Evolutionary conservation across 2,888 invertebrate genomes (phyloP), one percentile per base, ranked within the genome.

Genomic region (Lithodes maja): DNA sequence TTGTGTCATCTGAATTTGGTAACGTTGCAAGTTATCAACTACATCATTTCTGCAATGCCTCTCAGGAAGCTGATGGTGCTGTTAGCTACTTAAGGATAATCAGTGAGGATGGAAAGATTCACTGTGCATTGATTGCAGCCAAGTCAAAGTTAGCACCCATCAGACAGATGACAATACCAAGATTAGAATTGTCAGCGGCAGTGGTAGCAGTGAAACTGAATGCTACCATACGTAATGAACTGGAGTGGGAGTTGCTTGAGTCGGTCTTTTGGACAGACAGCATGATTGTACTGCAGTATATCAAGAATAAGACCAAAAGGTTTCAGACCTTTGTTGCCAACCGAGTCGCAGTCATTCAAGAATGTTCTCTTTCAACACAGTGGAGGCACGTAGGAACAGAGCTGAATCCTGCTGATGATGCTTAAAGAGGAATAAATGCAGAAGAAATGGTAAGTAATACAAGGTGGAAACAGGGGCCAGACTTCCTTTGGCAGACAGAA

Each of bases 11-110:
- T 12, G 68, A 7, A 17, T 9, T 15, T n/a, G 81, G 12, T n/a
- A 5, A 12, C 3, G 55, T 54, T 9, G n/a, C 5, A n/a, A 15
- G 7, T 3, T n/a, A 33, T 9, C 81, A 81, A 52, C 61, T 81
- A 9, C 81, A 81, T n/a, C 81, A 81, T 33, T 81, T 81, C 17
- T 81, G 61, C 33, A 61, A 81, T 81, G 81, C 81, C 3, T 61
- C 49, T 5, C 17, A 61, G 61, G n/a, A 54, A 9, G 81, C 61
- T 5, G 61, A 81, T 54, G 61, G 61, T 52, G 52, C 55, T 3
- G 81, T 81, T 5, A 17, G 55, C 9, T 81, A 61, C 68, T 15
- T 81, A 61, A n/a, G 81, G 15, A 17, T 61, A 1, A 55, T 7
- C 3, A 54, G 5, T 33, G 49, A 12, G 12, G 12, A 9, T n/a